These are phyloP conservation scores for Sinocyclocheilus anophthalmus DNA, from an alignment of 2,113 vertebrate species.

Conservation along the genomic window DNA sequence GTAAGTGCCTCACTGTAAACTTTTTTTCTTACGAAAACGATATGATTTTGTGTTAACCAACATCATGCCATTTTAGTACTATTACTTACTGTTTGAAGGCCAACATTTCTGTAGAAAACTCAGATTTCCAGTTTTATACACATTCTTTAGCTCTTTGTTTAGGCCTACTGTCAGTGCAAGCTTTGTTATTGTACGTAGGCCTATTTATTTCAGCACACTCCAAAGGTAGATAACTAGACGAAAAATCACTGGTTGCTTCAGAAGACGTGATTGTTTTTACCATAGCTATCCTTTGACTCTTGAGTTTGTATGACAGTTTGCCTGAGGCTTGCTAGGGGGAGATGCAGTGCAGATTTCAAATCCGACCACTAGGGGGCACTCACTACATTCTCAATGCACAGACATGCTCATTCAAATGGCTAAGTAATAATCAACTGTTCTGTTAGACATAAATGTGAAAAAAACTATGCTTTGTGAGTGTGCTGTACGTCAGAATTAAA, in stretches of 20 bases:
- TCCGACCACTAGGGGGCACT: constrained; percentile 10
- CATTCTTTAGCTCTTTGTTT: background rate
- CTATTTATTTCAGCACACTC: background rate
- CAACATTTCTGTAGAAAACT: background rate
- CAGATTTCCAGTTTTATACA: background rate
- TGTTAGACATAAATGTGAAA: background rate
- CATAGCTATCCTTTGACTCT: background rate
- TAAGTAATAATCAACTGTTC: background rate
- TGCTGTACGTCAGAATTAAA: background rate
- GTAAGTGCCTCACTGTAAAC: background rate
- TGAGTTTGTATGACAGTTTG: constrained; percentile 22
- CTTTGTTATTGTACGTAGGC: background rate
- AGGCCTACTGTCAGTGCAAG: background rate
- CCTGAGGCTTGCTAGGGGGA: constrained; percentile 21
- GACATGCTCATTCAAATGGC: background rate
- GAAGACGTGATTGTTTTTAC: constrained; percentile 24
- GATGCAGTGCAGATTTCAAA: background rate
- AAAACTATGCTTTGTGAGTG: background rate
- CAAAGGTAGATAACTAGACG: background rate
- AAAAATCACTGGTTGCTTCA: constrained; percentile 2
- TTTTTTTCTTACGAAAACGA: background rate
- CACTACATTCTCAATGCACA: background rate
- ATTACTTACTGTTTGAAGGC: background rate
- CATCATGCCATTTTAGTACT: background rate
- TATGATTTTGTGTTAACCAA: background rate